Conservation (phyloP, 2,888 invertebrate genomes). For the Archips xylosteana region DNA sequence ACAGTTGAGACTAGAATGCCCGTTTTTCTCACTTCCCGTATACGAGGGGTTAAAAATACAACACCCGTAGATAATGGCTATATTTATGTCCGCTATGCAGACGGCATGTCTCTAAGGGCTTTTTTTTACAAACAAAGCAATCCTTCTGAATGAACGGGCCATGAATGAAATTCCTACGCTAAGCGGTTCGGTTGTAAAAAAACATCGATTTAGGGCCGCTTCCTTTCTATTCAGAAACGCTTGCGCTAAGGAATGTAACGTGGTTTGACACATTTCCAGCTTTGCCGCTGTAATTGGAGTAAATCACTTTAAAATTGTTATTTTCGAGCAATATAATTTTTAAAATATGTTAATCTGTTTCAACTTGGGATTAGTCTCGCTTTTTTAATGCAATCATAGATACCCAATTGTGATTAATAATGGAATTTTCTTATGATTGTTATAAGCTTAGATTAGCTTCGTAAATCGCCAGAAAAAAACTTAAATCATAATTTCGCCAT, state of each 20-base stretch:
- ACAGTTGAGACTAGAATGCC: no score
- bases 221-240: slow-evolving; percentile 62
- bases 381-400: no score
- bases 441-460: no score
- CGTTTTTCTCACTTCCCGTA: no score
- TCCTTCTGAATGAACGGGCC: slow-evolving; percentile 64
- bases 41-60: slow-evolving; percentile 25
- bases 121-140: slow-evolving; percentile 68
- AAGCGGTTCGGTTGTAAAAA: slow-evolving; percentile 65
- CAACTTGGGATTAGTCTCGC: no score
- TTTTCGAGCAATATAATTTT: no score
- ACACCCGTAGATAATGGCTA: slow-evolving; percentile 55
- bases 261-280: slow-evolving; percentile 29
- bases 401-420: no score
- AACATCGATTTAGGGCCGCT: slow-evolving; percentile 62
- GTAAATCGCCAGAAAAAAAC: no score
- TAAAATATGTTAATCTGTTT: no score
- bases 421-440: no score
- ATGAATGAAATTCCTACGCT: slow-evolving; percentile 80
- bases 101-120: slow-evolving; percentile 77
- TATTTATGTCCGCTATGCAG: slow-evolving; percentile 65
- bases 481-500: no score
- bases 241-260: slow-evolving; percentile 56
- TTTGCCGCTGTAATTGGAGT: background rate
- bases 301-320: no score